These are phyloP conservation scores for Elachura formosa DNA, from an alignment of 2,113 vertebrate genomes.

Conservation along the genomic window DNA sequence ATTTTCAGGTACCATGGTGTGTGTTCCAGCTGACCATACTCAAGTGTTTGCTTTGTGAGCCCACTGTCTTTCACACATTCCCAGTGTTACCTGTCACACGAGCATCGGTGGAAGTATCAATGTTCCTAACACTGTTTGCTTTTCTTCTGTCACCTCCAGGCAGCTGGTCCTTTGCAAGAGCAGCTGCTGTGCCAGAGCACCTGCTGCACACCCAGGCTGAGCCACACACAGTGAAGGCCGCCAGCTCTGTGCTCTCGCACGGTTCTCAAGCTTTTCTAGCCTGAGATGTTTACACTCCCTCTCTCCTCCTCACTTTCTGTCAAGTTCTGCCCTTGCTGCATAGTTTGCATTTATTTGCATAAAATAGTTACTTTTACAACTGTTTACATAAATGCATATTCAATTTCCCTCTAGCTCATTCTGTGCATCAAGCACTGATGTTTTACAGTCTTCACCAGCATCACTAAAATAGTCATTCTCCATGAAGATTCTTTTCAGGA, in stretches of 20 bases:
- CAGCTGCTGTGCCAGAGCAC: neutral
- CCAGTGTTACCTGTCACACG: neutral
- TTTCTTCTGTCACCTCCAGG: neutral
- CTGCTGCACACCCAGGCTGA: neutral
- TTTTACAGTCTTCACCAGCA: neutral
- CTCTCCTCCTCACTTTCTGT: neutral
- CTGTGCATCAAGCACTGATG: neutral
- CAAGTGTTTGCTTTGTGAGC: neutral
- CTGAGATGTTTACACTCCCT: neutral
- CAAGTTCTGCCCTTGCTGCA: neutral
- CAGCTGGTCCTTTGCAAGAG: neutral
- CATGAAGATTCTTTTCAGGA: neutral
- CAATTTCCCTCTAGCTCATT: neutral
- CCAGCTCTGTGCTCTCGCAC: neutral
- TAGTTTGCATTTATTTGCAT: neutral
- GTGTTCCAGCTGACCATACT: neutral
- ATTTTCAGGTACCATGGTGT: neutral
- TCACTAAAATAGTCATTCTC: neutral
- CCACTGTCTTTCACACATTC: neutral
- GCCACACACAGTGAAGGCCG: accelerated
- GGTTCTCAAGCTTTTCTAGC: neutral
- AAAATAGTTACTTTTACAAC: neutral
- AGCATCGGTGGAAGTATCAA: neutral
- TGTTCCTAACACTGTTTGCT: neutral
- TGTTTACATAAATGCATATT: neutral